phyloP scores from a whole-genome alignment of 2,797 vertebrate genomes.

The Phrynocephalus vlangalii region DNA sequence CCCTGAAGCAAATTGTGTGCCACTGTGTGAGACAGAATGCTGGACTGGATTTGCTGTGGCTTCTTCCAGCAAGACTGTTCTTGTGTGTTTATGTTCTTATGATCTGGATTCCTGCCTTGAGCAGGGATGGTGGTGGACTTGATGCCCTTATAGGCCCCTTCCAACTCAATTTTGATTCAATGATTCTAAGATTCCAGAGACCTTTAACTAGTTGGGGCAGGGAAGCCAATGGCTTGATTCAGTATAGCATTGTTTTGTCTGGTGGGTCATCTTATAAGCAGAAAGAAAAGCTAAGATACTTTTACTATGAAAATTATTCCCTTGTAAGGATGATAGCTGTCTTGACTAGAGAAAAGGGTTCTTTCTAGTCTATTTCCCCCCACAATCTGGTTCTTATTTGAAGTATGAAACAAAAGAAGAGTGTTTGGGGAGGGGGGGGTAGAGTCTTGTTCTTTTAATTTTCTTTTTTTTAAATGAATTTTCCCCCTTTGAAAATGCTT shows the following conservation, averaged over 20 bases:
- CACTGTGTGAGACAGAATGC: too few relatives aligned
- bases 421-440: constrained; percentile 10
- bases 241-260: background rate
- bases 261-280: background rate
- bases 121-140: too few relatives aligned
- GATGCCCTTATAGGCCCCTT: too few relatives aligned
- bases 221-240: too few relatives aligned
- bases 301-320: constrained; percentile 42
- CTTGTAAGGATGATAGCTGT: constrained; percentile 51
- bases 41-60: too few relatives aligned
- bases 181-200: too few relatives aligned
- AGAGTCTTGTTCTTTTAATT: constrained; percentile 36
- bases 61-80: too few relatives aligned
- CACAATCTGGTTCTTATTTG: constrained; percentile 70
- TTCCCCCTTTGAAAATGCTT: constrained; percentile 68
- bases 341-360: constrained; percentile 55
- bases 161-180: too few relatives aligned
- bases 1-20: too few relatives aligned
- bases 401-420: constrained; percentile 69
- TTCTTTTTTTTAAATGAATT: constrained; percentile 57
- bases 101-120: too few relatives aligned
- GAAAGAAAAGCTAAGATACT: constrained; percentile 17
- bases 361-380: constrained; percentile 53
- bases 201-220: background rate
- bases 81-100: too few relatives aligned